These are phyloP conservation scores for Malurus elegans DNA, from an alignment of 2,113 vertebrate species.

Conservation along the genomic window DNA sequence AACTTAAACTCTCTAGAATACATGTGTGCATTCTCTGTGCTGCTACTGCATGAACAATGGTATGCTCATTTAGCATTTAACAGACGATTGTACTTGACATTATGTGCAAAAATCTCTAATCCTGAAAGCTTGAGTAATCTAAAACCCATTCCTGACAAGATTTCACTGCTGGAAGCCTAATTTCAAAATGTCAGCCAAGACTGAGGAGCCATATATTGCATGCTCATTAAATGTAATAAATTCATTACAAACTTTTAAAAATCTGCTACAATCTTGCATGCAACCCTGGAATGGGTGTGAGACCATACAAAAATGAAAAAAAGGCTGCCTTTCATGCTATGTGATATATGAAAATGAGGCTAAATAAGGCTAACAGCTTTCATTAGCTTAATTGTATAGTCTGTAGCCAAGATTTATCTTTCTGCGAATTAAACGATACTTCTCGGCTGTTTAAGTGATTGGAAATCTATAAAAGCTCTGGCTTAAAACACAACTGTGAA, in stretches of 20 bases:
- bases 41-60: neutral
- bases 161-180: conserved; percentile 68
- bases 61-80: conserved; percentile 51
- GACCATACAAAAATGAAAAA: neutral
- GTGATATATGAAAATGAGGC: neutral
- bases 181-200: conserved; percentile 67
- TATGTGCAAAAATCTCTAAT: conserved; percentile 53
- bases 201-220: conserved; percentile 9
- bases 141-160: conserved; percentile 59
- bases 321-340: neutral
- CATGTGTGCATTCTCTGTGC: neutral
- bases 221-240: conserved; percentile 42
- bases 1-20: neutral
- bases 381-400: conserved; percentile 14
- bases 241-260: neutral
- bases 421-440: neutral
- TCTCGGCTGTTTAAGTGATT: neutral
- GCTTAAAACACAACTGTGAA: neutral
- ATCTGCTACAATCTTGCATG: neutral
- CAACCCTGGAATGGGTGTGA: neutral
- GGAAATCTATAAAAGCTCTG: neutral
- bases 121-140: conserved; percentile 59
- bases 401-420: neutral
- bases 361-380: conserved; percentile 23
- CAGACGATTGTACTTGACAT: conserved; percentile 60